phyloP scores from a whole-genome alignment of 2,797 vertebrate species.

The Melanotaenia pygmaea region DNA sequence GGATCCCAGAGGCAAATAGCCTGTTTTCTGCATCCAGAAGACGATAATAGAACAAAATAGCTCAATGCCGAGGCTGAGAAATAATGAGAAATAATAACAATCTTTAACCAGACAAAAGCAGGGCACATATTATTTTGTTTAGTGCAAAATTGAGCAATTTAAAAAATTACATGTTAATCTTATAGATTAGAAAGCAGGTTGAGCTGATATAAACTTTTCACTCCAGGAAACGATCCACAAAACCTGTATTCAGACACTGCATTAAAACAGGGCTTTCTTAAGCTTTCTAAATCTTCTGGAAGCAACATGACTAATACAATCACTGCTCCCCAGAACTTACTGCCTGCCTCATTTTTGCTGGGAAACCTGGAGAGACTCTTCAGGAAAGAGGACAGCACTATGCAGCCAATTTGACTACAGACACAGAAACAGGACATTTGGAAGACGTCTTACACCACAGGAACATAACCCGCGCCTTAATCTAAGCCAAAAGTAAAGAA shows the following conservation, averaged over 20 bases:
- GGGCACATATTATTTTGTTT: neutral
- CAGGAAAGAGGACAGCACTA: no score
- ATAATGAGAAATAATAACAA: neutral
- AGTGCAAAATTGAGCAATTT: neutral
- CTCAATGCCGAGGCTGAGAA: neutral
- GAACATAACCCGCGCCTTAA: no score
- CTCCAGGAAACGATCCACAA: neutral
- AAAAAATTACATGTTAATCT: neutral
- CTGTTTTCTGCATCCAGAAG: neutral
- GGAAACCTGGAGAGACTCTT: no score
- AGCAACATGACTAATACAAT: no score
- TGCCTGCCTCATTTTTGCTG: no score
- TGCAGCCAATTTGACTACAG: no score
- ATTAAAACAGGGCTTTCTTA: neutral
- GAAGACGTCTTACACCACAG: no score
- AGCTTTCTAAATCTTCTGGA: neutral
- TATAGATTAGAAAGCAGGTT: neutral
- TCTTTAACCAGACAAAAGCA: neutral
- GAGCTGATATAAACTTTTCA: neutral
- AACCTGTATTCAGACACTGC: neutral
- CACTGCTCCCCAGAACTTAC: no score
- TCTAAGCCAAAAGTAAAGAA: no score
- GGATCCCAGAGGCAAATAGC: slow-evolving; percentile 10
- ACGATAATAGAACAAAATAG: neutral
- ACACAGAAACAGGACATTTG: no score